These are phyloP conservation scores for Siniperca knerii DNA, from an alignment of 2,113 vertebrate genomes.

Conservation along the genomic window DNA sequence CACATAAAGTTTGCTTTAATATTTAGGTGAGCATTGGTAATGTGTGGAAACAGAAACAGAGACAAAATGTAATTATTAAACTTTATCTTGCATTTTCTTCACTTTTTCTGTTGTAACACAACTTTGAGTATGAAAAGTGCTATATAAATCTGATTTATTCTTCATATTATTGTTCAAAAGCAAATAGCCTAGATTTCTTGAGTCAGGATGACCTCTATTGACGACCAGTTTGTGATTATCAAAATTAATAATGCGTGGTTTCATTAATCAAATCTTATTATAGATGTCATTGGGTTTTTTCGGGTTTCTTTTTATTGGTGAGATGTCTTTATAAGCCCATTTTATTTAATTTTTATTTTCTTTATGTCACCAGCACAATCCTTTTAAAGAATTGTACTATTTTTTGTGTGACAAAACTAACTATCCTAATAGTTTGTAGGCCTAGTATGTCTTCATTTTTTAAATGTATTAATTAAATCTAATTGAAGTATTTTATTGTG, in stretches of 20 bases:
- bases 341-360: neutral
- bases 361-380: neutral
- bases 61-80: neutral
- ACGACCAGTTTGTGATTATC: neutral
- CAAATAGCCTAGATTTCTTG: neutral
- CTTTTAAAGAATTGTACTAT: neutral
- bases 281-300: no score
- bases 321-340: neutral
- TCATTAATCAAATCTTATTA: neutral
- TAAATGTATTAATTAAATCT: neutral
- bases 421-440: neutral
- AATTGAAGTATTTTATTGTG: conserved; percentile 60
- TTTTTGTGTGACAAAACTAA: neutral
- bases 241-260: neutral
- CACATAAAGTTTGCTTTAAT: neutral
- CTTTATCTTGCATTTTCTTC: no score
- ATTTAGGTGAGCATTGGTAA: neutral
- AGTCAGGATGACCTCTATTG: neutral
- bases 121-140: neutral
- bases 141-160: neutral
- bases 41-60: neutral
- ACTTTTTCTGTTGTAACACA: neutral
- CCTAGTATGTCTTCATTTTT: neutral
- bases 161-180: neutral
- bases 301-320: neutral